These are phyloP conservation scores for Mastigias papua DNA, from an alignment of 30 jellyfish, hydroid and myxozoan genomes.

Conservation along the genomic window DNA sequence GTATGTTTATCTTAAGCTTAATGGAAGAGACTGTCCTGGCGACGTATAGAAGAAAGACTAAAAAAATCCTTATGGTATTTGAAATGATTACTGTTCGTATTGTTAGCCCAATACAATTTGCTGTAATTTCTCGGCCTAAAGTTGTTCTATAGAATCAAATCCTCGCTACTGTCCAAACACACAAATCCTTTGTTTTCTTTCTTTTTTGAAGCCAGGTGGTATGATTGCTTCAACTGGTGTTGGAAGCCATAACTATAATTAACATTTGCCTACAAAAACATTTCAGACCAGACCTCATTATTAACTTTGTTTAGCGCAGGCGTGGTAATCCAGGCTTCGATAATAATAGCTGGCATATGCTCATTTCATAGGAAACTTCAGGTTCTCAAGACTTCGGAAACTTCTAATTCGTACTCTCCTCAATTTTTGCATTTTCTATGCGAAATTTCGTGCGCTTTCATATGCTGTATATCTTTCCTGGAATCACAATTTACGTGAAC, in stretches of 20 bases:
- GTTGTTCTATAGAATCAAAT: conserved; percentile 40
- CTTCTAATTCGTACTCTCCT: no score
- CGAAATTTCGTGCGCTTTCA: no score
- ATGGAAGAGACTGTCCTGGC: conserved; percentile 26
- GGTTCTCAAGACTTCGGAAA: no score
- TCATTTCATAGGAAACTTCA: no score
- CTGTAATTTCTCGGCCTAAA: conserved; percentile 21
- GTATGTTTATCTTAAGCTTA: conserved; percentile 14
- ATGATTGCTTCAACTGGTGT: conserved; percentile 49
- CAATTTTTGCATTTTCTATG: no score
- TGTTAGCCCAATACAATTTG: conserved; percentile 5
- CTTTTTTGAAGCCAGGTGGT: conserved; percentile 59
- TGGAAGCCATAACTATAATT: conserved; percentile 17
- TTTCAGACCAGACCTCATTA: neutral
- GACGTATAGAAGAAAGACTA: conserved; percentile 8
- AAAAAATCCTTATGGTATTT: conserved; percentile 9
- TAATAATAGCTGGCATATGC: neutral
- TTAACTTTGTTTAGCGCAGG: neutral
- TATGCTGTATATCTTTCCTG: no score
- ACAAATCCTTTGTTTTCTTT: conserved; percentile 41
- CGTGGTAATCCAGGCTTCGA: neutral
- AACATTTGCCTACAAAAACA: conserved; percentile 34
- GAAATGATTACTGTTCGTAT: neutral
- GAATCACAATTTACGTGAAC: no score
- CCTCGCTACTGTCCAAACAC: conserved; percentile 52